Base-by-base conservation (phyloP, 2,797 vertebrate genomes). In the Falco concolor region DNA sequence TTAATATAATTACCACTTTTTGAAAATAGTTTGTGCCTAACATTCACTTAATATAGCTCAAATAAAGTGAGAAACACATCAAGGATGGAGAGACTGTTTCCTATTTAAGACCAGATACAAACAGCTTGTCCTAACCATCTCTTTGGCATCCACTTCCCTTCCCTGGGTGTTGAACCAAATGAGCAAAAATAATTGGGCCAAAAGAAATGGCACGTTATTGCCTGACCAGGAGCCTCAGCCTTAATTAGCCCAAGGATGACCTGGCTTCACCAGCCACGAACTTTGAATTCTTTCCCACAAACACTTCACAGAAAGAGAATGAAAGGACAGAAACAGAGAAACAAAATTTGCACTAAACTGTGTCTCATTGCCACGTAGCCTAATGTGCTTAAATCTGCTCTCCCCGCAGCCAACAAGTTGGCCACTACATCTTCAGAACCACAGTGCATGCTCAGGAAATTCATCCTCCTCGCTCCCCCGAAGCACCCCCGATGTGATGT, bases 1-100 rank as follows among this genome's bases (percentile, higher is more conserved):
- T 57, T 96, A 94, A 96, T 91, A 88, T 88, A 96, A 96, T 95
- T 91, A 87, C 74, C 52, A 36, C 56, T 85, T 93, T 90, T 92
- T 91, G 95, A 94, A 97, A 95, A 85, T 95, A 96, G 84, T 52
- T 54, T 70, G 63, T 18, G 80, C 67, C 49, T 68, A 95, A 85
- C 36, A 79, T 80, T 65, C 78, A 96, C 84, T 95, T 95, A 94
- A 92, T 93, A 90, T 91, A 96, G 93, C 81, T 89, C 65, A 77
- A 81, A 90, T 73, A 85, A 73, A 91, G 69, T 83, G 78, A 93
- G 90, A 86, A 95, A 92, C 61, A 87, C 94, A 91, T 89, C 90
- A 92, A 77, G 79, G 67, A 84, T 75, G 72, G 56, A 80, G 60
- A 80, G 87, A 95, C 45, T 53, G 83, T 67, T 96, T 93, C 74